Evolutionary conservation across 2,888 invertebrate species (phyloP).

Genomic region (Patella pellucida): DNA sequence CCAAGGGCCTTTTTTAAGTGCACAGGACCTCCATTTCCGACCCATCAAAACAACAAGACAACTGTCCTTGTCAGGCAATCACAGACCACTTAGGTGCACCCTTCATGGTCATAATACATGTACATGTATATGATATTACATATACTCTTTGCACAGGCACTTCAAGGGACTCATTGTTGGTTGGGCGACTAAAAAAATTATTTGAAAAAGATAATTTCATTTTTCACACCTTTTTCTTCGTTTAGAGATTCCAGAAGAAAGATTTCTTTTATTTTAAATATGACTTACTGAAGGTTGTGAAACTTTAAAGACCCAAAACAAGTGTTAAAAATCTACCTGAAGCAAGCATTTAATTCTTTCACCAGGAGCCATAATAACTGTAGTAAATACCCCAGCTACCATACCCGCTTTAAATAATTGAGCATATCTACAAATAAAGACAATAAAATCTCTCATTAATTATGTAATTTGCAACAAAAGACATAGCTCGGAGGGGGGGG

Average conservation of each 20-base stretch:
- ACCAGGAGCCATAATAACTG: constrained; percentile 97
- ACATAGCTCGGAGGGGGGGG: too few species aligned
- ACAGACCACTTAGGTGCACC: background rate
- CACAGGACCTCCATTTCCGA: too few species aligned
- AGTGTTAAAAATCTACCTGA: constrained; percentile 75
- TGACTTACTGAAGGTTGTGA: background rate
- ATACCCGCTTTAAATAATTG: constrained; percentile 95
- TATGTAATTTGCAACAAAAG: too few species aligned
- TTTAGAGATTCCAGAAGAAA: background rate
- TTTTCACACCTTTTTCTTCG: background rate
- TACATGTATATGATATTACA: too few species aligned
- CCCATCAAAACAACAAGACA: too few species aligned
- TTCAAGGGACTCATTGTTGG: too few species aligned
- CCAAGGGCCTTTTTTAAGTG: too few species aligned
- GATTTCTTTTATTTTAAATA: background rate
- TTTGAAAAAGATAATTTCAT: background rate
- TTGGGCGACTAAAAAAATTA: too few species aligned
- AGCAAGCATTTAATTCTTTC: constrained; percentile 98
- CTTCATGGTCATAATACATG: too few species aligned
- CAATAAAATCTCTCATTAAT: too few species aligned
- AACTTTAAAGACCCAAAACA: background rate
- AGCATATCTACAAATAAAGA: constrained; percentile 73
- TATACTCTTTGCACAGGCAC: too few species aligned
- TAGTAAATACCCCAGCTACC: constrained; percentile 98
- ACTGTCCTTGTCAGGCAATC: too few species aligned